Conservation (phyloP, 1,140 invertebrate species). For the Lepidostoma basale region DNA sequence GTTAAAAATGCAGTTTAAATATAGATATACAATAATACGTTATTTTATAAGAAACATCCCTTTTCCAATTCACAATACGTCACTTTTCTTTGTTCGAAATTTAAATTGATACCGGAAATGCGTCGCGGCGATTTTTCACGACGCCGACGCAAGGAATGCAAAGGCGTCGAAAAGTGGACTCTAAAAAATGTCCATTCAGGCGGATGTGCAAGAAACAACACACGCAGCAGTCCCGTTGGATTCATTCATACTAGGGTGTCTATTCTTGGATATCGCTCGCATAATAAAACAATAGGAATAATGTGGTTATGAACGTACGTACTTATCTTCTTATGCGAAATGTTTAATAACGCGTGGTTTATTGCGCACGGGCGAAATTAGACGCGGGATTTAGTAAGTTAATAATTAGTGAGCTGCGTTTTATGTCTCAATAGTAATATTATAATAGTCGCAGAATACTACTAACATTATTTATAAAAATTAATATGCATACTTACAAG, state of each 20-base stretch:
- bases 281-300: conserved; percentile 34
- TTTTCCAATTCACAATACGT: not conserved
- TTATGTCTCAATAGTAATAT: too few relatives aligned
- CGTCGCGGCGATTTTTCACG: conserved; percentile 21
- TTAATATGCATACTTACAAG: too few relatives aligned
- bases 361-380: too few relatives aligned
- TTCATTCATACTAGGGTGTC: conserved; percentile 26
- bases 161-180: conserved; percentile 11
- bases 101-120: not conserved
- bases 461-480: too few relatives aligned
- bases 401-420: too few relatives aligned
- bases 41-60: too few relatives aligned
- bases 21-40: too few relatives aligned
- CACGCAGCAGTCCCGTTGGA: not conserved
- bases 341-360: too few relatives aligned
- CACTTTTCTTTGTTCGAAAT: conserved; percentile 15
- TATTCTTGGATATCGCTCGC: conserved; percentile 35
- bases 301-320: not conserved
- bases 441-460: too few relatives aligned
- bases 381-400: too few relatives aligned
- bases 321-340: too few relatives aligned
- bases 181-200: conserved; percentile 21
- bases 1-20: too few relatives aligned
- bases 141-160: not conserved
- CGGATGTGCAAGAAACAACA: conserved; percentile 8